Evolutionary conservation across 1,140 invertebrate genomes (phyloP), one percentile per base, ranked within the genome.

Genomic region (Coenobita brevimanus): DNA sequence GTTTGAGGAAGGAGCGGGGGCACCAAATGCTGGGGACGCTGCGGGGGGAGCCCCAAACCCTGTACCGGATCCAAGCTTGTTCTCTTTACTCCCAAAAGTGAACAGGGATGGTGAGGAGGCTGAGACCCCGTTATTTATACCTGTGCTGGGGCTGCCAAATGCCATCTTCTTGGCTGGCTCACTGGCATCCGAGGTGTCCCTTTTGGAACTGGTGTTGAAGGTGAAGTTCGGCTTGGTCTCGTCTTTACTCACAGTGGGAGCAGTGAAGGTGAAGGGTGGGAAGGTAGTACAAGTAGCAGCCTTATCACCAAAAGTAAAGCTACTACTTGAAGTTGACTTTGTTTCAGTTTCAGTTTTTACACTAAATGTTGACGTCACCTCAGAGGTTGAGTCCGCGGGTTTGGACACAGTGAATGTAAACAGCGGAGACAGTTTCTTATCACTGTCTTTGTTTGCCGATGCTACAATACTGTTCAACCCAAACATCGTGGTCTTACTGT

Each of bases 1-100:
- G 69, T 73, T 87, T 62, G 76, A 87, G 10, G 84, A 41, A 36
- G 85, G 85, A 17, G 85, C 78, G 54, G 76, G 76, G 27, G 85
- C 85, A 67, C 85, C 85, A 87, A 87, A 87, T 80, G 85, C 85
- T 73, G 78, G 85, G 30, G 85, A 80, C 17, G 76, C 30, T 57
- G 85, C 50, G 30, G 85, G 76, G 43, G 76, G 21, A 36, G 76
- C 27, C n/a, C 82, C 73, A 81, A 87, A 87, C 17, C 76, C 85
- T 80, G 85, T 46, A 24, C 82, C 82, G n/a, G 54, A n/a, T 24
- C 33, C 64, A 30, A 87, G 24, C 17, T 80, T 87, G 30, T 38
- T 87, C 46, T 87, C 85, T 50, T 87, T 87, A 50, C 76, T 87
- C 4, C 85, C 85, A 87, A 87, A 87, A 13, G 76, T 81, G 60